These are phyloP conservation scores for Heliothis peltigera DNA, from an alignment of 2,888 invertebrate species.

Conservation along the genomic window DNA sequence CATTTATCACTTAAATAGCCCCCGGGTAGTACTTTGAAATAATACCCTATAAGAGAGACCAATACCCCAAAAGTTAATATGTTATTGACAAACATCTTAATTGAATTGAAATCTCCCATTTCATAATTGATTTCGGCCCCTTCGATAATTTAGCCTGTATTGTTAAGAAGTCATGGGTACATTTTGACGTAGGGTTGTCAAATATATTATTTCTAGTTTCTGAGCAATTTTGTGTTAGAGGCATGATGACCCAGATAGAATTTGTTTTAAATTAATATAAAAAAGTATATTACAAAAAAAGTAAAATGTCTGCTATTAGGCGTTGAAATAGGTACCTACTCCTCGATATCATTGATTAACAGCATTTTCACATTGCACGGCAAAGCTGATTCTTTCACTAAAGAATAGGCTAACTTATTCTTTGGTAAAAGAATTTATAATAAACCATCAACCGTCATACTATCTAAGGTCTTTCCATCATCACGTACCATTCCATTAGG, in stretches of 20 bases:
- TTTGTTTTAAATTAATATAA: background rate
- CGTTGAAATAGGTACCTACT: too few relatives aligned
- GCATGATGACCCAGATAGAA: background rate
- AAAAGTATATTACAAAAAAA: too few relatives aligned
- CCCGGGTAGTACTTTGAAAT: constrained; percentile 31
- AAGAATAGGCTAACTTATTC: too few relatives aligned
- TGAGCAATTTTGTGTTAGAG: background rate
- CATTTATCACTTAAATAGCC: constrained; percentile 17
- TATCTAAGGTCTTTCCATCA: too few relatives aligned
- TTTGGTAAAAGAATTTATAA: too few relatives aligned
- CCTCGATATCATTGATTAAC: too few relatives aligned
- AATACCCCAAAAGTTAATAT: constrained; percentile 46
- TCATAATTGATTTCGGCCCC: constrained; percentile 78
- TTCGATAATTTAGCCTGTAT: constrained; percentile 52
- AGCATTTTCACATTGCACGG: too few relatives aligned
- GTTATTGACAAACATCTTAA: constrained; percentile 71
- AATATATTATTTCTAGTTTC: background rate
- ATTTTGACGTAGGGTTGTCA: constrained; percentile 16
- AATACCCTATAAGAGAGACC: constrained; percentile 36
- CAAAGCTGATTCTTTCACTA: too few relatives aligned
- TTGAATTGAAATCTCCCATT: constrained; percentile 77
- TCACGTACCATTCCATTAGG: too few relatives aligned
- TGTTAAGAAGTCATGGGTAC: constrained; percentile 24
- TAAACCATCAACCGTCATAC: too few relatives aligned
- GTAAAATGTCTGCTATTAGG: too few relatives aligned